phyloP scores from a whole-genome alignment of 2,888 invertebrate species.

The Orthosia incerta region DNA sequence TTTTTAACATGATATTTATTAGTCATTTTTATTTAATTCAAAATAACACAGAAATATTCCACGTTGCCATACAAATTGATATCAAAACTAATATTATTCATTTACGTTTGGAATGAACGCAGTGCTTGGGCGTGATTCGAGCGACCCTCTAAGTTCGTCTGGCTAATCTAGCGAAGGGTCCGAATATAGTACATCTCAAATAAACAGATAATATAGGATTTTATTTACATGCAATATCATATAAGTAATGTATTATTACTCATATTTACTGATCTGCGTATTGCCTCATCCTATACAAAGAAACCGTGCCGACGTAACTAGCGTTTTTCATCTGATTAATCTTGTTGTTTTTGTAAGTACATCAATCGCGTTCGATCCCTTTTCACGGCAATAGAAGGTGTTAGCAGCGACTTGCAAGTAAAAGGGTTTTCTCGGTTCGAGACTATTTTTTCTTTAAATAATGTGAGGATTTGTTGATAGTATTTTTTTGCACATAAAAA shows the following conservation, averaged over 20 bases:
- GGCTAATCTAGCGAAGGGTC: constrained; percentile 84
- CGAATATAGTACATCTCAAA: constrained; percentile 68
- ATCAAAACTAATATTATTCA: constrained; percentile 75
- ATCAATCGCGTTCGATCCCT: too few species aligned
- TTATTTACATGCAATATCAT: constrained; percentile 20
- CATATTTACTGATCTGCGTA: background rate
- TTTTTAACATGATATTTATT: too few species aligned
- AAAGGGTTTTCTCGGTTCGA: too few species aligned
- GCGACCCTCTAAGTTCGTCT: constrained; percentile 80
- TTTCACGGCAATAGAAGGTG: too few species aligned
- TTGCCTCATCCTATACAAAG: too few species aligned
- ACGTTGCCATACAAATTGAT: constrained; percentile 21
- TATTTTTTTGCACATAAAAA: too few species aligned
- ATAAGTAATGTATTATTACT: constrained; percentile 5
- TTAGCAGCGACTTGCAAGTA: too few species aligned
- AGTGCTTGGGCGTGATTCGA: constrained; percentile 79
- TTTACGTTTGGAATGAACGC: constrained; percentile 75
- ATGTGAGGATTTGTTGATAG: too few species aligned
- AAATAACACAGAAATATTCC: background rate
- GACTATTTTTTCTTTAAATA: too few species aligned
- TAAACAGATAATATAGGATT: constrained; percentile 58
- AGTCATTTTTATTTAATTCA: background rate
- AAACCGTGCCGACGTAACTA: too few species aligned
- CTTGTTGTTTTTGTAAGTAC: too few species aligned
- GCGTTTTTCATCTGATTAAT: too few species aligned